Conservation (phyloP, 2,888 invertebrate genomes). For the Sphaerophoria rueppellii region DNA sequence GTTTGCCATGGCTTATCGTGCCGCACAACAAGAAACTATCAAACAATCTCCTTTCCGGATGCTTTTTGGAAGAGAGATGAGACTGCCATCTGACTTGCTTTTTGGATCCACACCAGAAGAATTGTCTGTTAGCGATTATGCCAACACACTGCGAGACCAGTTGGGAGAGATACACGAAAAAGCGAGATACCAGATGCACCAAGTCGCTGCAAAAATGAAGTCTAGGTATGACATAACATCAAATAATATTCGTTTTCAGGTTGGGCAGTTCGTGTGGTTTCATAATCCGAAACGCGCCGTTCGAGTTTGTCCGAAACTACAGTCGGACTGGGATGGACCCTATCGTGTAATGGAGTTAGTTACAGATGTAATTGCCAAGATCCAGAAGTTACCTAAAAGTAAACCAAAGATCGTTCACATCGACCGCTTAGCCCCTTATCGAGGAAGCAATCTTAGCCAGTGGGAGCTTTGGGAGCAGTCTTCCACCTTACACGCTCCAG, state of each 20-base stretch:
- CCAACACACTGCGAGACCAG: not conserved
- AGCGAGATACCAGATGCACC: not conserved
- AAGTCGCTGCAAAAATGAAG: conserved; percentile 2
- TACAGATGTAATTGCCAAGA: conserved; percentile 5
- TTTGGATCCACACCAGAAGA: conserved; percentile 7
- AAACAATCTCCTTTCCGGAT: conserved; percentile 19
- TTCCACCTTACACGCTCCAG: not conserved
- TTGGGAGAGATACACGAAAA: not conserved
- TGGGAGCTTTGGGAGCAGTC: not conserved
- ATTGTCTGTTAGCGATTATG: not conserved
- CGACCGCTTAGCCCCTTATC: conserved; percentile 18
- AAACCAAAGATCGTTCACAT: conserved; percentile 27
- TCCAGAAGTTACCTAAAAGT: not conserved
- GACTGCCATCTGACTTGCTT: not conserved
- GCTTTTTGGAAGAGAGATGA: conserved; percentile 25
- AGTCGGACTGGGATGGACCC: conserved; percentile 16
- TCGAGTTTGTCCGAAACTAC: conserved; percentile 6
- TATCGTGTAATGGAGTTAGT: conserved; percentile 11
- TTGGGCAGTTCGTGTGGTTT: conserved; percentile 11
- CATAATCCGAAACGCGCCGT: not conserved
- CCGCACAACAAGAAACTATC: conserved; percentile 14
- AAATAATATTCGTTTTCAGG: conserved; percentile 6
- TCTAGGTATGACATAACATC: not conserved
- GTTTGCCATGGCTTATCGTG: conserved; percentile 12
- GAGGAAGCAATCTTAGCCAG: not conserved